These are phyloP conservation scores for Corythornis madagascariensis DNA, from an alignment of 2,113 vertebrate species.

Conservation along the genomic window DNA sequence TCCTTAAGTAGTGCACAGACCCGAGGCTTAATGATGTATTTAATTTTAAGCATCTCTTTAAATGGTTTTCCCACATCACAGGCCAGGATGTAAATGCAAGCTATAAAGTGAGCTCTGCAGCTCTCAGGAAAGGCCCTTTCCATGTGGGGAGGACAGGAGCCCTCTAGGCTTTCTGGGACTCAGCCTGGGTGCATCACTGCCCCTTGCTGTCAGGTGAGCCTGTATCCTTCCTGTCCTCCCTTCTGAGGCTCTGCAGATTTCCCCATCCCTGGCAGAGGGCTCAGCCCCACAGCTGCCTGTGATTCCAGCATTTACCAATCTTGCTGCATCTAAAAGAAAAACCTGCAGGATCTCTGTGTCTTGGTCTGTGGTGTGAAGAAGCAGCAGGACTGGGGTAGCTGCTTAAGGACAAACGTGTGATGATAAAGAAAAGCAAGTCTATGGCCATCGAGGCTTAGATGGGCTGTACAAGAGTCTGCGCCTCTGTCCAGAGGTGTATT, in stretches of 20 bases:
- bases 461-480: background rate
- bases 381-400: background rate
- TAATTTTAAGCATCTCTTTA: constrained; percentile 16
- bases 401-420: background rate
- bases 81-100: background rate
- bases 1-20: background rate
- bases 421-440: background rate
- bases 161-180: background rate
- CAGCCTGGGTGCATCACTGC: background rate
- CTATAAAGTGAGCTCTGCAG: background rate
- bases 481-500: background rate
- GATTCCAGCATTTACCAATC: background rate
- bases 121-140: background rate
- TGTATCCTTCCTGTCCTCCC: accelerated
- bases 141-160: accelerated
- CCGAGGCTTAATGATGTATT: background rate
- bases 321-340: background rate
- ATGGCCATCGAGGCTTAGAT: background rate
- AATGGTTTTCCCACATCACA: background rate
- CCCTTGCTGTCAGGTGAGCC: background rate
- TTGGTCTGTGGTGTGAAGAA: background rate
- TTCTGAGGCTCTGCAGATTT: background rate
- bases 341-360: background rate
- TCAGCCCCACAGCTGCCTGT: background rate
- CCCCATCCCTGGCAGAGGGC: background rate